Evolutionary conservation across 2,888 invertebrate genomes (phyloP).

Genomic region (Parasteatoda lunata): DNA sequence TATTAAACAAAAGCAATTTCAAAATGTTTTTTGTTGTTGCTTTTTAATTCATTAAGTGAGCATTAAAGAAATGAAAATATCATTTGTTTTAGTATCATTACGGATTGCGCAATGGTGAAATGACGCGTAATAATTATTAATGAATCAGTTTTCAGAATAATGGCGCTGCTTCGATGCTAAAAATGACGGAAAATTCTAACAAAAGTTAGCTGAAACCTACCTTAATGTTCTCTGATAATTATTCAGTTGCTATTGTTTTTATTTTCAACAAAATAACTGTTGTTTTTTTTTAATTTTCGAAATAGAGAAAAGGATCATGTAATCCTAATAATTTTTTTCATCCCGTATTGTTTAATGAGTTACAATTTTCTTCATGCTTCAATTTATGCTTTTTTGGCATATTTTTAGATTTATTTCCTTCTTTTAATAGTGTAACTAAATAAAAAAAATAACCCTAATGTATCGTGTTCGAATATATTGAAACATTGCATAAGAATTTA

Average conservation of each 20-base stretch:
- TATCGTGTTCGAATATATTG: too few relatives aligned
- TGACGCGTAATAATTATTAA: not conserved
- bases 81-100: conserved; percentile 3
- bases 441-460: too few relatives aligned
- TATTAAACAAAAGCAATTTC: conserved; percentile 11
- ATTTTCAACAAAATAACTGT: too few relatives aligned
- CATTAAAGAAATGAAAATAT: not conserved
- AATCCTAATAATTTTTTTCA: too few relatives aligned
- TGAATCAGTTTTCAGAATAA: not conserved
- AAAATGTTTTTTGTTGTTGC: conserved; percentile 1
- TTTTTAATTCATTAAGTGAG: not conserved
- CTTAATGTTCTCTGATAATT: not conserved
- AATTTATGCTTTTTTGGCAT: too few relatives aligned
- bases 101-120: not conserved
- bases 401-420: too few relatives aligned
- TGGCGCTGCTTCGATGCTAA: not conserved
- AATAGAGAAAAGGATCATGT: too few relatives aligned
- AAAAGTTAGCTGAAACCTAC: not conserved
- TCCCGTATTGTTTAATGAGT: too few relatives aligned
- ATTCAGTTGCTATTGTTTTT: not conserved
- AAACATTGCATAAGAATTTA: too few relatives aligned
- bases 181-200: not conserved
- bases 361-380: too few relatives aligned
- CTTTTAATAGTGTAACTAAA: too few relatives aligned
- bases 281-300: too few relatives aligned